phyloP scores from a whole-genome alignment of 2,888 invertebrate species.

The Perdita meconis region DNA sequence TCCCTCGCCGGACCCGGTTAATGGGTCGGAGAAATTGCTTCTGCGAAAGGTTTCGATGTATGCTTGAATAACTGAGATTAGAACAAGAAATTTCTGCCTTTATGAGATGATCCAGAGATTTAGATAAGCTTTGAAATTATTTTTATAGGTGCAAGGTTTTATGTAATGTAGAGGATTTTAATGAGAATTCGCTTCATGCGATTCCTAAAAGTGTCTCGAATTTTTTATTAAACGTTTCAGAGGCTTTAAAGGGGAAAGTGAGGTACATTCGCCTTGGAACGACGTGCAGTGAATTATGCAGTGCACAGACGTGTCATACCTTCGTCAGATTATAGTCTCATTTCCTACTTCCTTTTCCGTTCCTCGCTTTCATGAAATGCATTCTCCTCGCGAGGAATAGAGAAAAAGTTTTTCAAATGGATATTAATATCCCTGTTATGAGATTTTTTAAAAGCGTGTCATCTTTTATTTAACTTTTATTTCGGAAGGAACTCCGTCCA shows the following conservation, averaged over 20 bases:
- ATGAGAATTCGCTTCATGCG: neutral
- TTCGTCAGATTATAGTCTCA: constrained; percentile 1
- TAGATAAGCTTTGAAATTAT: neutral
- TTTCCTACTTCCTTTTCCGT: neutral
- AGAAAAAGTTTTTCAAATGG: neutral
- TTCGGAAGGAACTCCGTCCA: neutral
- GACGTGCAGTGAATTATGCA: constrained; percentile 1
- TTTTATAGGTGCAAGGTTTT: too few species aligned
- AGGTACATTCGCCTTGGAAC: neutral
- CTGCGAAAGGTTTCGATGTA: neutral
- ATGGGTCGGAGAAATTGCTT: neutral
- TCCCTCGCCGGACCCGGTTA: neutral
- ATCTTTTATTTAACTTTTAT: too few species aligned
- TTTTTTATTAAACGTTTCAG: neutral
- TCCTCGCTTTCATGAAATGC: neutral
- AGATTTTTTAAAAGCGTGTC: too few species aligned
- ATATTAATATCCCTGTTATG: neutral
- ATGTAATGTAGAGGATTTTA: too few species aligned
- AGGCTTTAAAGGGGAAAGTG: neutral
- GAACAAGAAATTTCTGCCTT: too few species aligned
- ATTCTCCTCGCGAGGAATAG: neutral
- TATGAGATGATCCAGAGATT: too few species aligned
- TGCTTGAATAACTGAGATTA: neutral
- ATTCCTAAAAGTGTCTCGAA: neutral
- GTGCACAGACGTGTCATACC: neutral